Percentiles rank a stretch among this genome's conserved stretches.
These are phyloP conservation scores for Phaethon lepturus DNA, from an alignment of 2,113 vertebrate genomes.

Conservation along the genomic window DNA sequence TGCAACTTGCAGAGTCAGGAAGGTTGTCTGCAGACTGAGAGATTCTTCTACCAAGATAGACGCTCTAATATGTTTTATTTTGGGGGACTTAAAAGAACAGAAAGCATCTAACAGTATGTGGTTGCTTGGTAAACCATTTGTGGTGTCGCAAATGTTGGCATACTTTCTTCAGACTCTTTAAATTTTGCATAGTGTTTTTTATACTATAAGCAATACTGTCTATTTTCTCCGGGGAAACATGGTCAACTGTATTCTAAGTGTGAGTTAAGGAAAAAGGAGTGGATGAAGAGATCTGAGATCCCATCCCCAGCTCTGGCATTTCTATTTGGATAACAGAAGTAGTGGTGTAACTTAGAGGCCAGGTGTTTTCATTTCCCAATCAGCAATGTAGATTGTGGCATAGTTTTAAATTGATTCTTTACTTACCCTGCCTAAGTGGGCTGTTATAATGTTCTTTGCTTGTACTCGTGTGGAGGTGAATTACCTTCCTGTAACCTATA, in stretches of 20 bases:
- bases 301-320: background rate
- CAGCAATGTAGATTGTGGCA: background rate
- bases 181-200: background rate
- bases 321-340: background rate
- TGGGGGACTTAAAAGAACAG: background rate
- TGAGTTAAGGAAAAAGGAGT: background rate
- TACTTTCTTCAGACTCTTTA: background rate
- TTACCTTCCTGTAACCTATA: background rate
- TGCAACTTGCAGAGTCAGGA: background rate
- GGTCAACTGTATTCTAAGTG: background rate
- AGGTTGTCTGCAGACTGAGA: background rate
- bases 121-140: background rate
- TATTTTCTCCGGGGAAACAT: background rate
- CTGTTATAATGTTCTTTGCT: background rate
- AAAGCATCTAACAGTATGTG: background rate
- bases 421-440: background rate
- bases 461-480: background rate
- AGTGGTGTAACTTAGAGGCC: background rate
- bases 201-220: background rate
- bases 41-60: background rate
- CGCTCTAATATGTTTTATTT: accelerated
- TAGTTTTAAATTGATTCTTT: background rate
- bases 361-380: background rate
- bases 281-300: background rate
- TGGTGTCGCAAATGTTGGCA: background rate